Base-by-base conservation (phyloP, 2,888 invertebrate species). In the Parnassius smintheus region DNA sequence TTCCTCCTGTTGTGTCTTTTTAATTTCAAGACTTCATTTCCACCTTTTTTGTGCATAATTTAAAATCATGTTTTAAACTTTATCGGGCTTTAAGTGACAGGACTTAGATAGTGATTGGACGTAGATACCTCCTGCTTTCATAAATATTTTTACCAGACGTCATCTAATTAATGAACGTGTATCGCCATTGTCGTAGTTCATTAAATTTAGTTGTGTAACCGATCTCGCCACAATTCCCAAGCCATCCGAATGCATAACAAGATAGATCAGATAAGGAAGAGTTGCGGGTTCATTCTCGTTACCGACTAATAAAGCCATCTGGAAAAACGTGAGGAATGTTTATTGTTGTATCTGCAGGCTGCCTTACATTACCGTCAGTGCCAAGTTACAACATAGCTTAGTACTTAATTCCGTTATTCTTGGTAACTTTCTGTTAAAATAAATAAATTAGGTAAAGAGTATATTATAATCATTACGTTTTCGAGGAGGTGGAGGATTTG, bases 281-380 rank as follows among this genome's bases (percentile, higher is more conserved):
- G 67, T 70, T 74, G 74, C 77, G 73, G 75, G 80, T 78, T 75
- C 72, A 76, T 77, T 77, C 78, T 82, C 76, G 80, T 88, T 88
- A 85, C 88, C 79, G 81, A 86, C 86, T 86, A 83, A 84, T 83
- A 83, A 83, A 81, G 85, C 84, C 83, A 77, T 79, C 82, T 75
- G 81, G 86, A 89, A 89, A 90, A 90, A 90, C 88, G 88, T 89
- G 88, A 86, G 86, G 75, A 71, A 79, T 80, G 77, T 68, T 73
- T 83, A 82, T 82, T 77, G 77, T 77, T 75, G 76, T 75, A 77
- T 79, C 80, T 75, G 57, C 81, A 78, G 78, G 77, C 77, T 45
- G 73, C 80, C 80, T 83, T 79, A 85, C 83, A 84, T 86, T 86
- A 77, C 83, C 77, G 77, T 76, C 82, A 85, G 87, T 48, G 48